phyloP scores from a whole-genome alignment of 2,113 vertebrate genomes.

The Coptodon rendalli region DNA sequence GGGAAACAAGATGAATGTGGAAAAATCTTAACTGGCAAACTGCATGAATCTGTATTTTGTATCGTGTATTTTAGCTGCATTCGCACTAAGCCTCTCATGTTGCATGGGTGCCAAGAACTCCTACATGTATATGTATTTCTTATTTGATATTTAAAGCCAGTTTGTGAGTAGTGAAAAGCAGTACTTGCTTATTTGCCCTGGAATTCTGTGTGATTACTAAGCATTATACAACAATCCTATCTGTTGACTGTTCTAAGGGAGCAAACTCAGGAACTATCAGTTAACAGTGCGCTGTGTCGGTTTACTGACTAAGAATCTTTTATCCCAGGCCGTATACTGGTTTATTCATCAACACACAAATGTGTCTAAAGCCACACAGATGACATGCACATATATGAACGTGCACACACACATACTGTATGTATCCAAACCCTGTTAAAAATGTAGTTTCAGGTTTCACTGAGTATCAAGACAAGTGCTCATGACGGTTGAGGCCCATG shows the following conservation, averaged over 20 bases:
- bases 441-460: slow-evolving; percentile 27
- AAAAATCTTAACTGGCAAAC: not conserved
- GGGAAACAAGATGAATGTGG: not conserved
- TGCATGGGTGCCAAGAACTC: not conserved
- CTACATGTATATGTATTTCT: not conserved
- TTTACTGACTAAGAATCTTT: not conserved
- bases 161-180: not conserved
- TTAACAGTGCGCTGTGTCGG: slow-evolving; percentile 6
- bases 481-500: not conserved
- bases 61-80: not conserved
- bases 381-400: not conserved
- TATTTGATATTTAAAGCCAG: not conserved
- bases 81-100: not conserved
- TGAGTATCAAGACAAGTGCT: not conserved
- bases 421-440: not conserved
- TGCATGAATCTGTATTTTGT: not conserved
- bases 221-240: not conserved
- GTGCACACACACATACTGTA: not conserved
- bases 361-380: not conserved
- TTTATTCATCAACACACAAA: not conserved
- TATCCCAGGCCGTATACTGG: not conserved
- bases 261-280: not conserved
- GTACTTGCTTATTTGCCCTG: not conserved
- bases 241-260: not conserved
- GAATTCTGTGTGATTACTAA: not conserved